Percentiles rank a stretch among this genome's conserved stretches.
Evolutionary conservation across 2,797 vertebrate species (phyloP).

Genomic region (Dendrocincla fuliginosa): DNA sequence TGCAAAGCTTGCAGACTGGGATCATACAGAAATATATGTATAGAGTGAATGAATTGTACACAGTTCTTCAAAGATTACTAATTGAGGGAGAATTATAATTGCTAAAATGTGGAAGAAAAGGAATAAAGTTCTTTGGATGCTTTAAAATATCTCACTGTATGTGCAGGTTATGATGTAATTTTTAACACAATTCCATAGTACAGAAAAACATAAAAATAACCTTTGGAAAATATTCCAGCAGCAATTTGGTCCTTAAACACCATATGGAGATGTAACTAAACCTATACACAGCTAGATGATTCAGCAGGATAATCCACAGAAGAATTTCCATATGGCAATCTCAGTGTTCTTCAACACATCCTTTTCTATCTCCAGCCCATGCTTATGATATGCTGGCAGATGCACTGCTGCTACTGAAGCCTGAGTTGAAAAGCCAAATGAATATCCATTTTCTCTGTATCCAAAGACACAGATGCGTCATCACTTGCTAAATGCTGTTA

Average conservation of each 20-base stretch:
- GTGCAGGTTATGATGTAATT: neutral
- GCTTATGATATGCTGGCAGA: neutral
- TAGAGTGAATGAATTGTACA: neutral
- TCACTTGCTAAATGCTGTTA: neutral
- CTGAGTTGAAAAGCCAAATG: neutral
- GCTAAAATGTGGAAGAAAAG: neutral
- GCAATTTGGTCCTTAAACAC: neutral
- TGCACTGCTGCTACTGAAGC: neutral
- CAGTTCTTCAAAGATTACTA: neutral
- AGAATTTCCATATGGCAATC: slow-evolving; percentile 17
- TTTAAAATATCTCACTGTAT: neutral
- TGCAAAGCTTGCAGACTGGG: neutral
- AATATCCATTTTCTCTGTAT: neutral
- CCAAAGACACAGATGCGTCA: neutral
- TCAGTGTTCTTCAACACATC: neutral
- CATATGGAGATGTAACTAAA: slow-evolving; percentile 38
- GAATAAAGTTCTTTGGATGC: neutral
- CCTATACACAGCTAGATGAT: neutral
- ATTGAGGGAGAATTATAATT: neutral
- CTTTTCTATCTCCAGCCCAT: neutral
- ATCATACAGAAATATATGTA: neutral
- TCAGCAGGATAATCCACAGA: slow-evolving; percentile 14
- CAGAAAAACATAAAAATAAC: slow-evolving; percentile 2
- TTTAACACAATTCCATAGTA: neutral
- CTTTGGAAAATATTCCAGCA: slow-evolving; percentile 1